These are phyloP conservation scores for Halichondria panicea DNA, from an alignment of 37 sponge, comb jelly and placozoan species.

Conservation along the genomic window DNA sequence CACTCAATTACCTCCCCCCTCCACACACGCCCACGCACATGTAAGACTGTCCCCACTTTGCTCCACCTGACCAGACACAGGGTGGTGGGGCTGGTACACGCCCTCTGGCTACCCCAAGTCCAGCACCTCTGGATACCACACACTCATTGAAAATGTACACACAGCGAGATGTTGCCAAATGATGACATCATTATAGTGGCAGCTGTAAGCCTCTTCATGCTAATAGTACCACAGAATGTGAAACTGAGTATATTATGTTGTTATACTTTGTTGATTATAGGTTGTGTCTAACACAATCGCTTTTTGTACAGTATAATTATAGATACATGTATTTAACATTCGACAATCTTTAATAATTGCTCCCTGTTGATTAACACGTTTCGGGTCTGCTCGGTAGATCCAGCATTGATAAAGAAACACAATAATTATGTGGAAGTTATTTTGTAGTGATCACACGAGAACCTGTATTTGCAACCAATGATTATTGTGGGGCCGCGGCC, in stretches of 20 bases:
- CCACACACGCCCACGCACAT: neutral
- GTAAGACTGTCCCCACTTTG: neutral
- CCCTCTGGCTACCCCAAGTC: neutral
- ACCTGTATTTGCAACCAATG: too few species aligned
- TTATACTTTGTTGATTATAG: too few species aligned
- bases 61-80: neutral
- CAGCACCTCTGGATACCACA: conserved; percentile 4
- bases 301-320: too few species aligned
- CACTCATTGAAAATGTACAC: neutral
- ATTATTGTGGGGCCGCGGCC: too few species aligned
- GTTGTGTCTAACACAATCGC: too few species aligned
- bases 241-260: too few species aligned
- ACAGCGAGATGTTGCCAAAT: neutral
- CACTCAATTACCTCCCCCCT: too few species aligned
- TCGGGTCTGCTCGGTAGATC: conserved; percentile 95
- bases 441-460: too few species aligned
- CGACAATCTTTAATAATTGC: conserved; percentile 79
- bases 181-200: neutral
- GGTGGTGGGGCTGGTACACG: neutral
- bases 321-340: too few species aligned
- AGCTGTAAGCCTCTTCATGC: too few species aligned
- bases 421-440: conserved; percentile 65
- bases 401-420: conserved; percentile 97
- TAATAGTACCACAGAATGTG: too few species aligned
- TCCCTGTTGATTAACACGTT: conserved; percentile 96